These are phyloP conservation scores for Xestoiulus laeticollis DNA, from an alignment of 2,888 invertebrate genomes.

Conservation along the genomic window DNA sequence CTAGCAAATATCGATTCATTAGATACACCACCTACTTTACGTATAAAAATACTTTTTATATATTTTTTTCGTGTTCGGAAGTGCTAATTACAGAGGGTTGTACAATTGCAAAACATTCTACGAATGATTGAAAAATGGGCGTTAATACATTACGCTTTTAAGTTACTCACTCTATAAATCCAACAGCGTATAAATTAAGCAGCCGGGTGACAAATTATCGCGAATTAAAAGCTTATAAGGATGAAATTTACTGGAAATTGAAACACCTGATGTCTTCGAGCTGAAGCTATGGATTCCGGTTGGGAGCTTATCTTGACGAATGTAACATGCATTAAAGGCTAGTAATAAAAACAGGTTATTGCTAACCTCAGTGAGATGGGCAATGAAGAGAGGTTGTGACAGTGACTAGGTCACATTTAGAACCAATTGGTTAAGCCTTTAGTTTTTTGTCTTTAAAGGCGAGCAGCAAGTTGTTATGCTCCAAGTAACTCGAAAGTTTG, in stretches of 20 bases:
- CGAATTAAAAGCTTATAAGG: constrained; percentile 33
- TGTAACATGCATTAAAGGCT: neutral
- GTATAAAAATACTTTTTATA: neutral
- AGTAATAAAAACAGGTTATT: neutral
- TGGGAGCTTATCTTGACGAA: neutral
- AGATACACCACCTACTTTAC: neutral
- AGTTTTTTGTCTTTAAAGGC: no score
- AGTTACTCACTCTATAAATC: constrained; percentile 15
- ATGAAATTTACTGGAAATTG: constrained; percentile 33
- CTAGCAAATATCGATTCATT: constrained; percentile 22
- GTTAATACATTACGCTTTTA: constrained; percentile 5
- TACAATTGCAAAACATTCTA: constrained; percentile 4
- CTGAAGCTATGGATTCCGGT: neutral
- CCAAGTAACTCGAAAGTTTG: no score
- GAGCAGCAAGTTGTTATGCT: no score
- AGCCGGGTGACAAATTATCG: constrained; percentile 28
- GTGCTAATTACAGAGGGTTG: constrained; percentile 7
- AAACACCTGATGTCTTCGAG: constrained; percentile 28
- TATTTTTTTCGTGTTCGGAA: neutral
- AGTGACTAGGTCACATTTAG: neutral
- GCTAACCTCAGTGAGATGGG: neutral
- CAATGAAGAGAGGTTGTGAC: neutral
- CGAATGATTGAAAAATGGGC: constrained; percentile 23
- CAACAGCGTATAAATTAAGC: neutral
- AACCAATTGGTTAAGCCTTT: no score